Evolutionary conservation across 2,113 vertebrate genomes (phyloP).

Genomic region (Stegastes partitus): DNA sequence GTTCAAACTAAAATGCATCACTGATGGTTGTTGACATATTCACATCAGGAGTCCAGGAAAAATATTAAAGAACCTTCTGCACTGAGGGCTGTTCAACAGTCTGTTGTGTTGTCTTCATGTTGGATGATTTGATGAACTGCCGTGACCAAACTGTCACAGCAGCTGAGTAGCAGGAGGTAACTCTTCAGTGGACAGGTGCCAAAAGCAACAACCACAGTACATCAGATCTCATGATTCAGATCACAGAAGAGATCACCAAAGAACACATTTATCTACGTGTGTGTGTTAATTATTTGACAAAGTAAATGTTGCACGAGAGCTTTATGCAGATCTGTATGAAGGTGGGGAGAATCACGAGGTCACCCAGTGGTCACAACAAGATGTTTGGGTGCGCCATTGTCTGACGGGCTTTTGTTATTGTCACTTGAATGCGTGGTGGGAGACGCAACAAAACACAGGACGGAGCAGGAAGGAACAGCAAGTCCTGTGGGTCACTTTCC

Average conservation of each 20-base stretch:
- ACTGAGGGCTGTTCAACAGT: no score
- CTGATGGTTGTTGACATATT: no score
- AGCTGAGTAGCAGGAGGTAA: not conserved
- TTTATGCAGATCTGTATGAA: not conserved
- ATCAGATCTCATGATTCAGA: not conserved
- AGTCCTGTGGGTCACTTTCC: conserved; percentile 30
- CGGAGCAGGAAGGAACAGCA: conserved; percentile 26
- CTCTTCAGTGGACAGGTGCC: no score
- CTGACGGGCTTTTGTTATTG: conserved; percentile 44
- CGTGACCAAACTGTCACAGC: not conserved
- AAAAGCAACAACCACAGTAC: no score
- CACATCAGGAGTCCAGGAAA: no score
- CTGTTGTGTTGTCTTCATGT: no score
- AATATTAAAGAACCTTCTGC: no score
- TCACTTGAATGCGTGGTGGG: conserved; percentile 16
- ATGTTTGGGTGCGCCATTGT: conserved; percentile 61
- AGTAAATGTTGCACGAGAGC: not conserved
- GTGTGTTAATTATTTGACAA: no score
- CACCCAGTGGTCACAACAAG: conserved; percentile 15
- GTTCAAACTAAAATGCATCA: no score
- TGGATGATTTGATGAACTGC: not conserved
- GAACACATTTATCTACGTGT: not conserved
- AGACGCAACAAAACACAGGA: conserved; percentile 36
- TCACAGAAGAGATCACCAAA: not conserved
- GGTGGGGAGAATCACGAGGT: conserved; percentile 1